A percentile compares a stretch with the other conserved stretches of the same genome.
Conservation (phyloP, 2,888 invertebrate species). For the Elaeidobius kamerunicus region DNA sequence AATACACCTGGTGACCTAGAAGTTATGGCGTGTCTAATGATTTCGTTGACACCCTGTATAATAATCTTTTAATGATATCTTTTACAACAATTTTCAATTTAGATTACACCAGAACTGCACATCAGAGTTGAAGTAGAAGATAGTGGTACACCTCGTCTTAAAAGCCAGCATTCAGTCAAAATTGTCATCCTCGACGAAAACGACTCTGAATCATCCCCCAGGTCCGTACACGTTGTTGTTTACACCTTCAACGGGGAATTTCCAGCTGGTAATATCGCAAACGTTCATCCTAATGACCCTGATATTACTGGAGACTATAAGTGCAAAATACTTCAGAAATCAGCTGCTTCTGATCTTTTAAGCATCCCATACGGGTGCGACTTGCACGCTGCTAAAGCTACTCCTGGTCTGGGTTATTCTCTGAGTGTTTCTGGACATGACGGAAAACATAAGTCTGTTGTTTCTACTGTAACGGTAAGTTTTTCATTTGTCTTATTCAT, state of each 20-base stretch:
- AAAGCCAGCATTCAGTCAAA: slow-evolving; percentile 72
- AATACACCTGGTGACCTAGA: too few relatives aligned
- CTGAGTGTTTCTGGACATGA: slow-evolving; percentile 85
- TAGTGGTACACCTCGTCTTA: slow-evolving; percentile 79
- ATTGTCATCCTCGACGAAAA: slow-evolving; percentile 83
- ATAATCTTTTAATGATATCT: not conserved
- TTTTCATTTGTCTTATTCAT: too few relatives aligned
- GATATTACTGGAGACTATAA: slow-evolving; percentile 87
- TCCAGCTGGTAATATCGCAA: slow-evolving; percentile 81
- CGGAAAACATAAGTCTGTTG: slow-evolving; percentile 81
- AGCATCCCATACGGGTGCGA: slow-evolving; percentile 76
- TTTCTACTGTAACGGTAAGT: slow-evolving; percentile 78
- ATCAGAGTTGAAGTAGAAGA: slow-evolving; percentile 83
- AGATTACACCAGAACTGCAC: slow-evolving; percentile 65
- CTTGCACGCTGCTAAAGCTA: slow-evolving; percentile 70
- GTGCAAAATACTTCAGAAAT: slow-evolving; percentile 73
- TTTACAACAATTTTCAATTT: slow-evolving; percentile 1
- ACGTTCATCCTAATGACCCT: slow-evolving; percentile 89
- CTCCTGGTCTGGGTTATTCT: slow-evolving; percentile 69
- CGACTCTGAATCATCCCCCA: slow-evolving; percentile 82
- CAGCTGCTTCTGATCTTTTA: slow-evolving; percentile 59
- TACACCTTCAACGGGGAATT: slow-evolving; percentile 73
- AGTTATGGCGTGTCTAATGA: too few relatives aligned
- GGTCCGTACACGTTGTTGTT: slow-evolving; percentile 77
- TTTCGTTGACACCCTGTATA: too few relatives aligned